phyloP scores from a whole-genome alignment of 2,888 invertebrate species.

The Thymelicus lineola region DNA sequence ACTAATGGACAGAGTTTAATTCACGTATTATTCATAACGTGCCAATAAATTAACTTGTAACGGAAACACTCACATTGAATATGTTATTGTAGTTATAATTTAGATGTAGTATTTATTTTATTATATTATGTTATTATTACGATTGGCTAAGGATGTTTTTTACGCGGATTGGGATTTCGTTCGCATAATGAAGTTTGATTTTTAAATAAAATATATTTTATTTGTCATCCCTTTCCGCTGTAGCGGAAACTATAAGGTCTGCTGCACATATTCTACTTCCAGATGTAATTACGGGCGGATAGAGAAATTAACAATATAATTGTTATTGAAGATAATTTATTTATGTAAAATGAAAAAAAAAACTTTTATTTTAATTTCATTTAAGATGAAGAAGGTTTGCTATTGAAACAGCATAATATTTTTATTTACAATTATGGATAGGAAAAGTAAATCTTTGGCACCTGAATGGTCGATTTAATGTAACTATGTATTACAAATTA shows the following conservation, averaged over 20 bases:
- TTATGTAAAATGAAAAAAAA: too few relatives aligned
- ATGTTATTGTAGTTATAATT: constrained; percentile 32
- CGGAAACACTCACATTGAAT: constrained; percentile 20
- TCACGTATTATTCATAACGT: constrained; percentile 24
- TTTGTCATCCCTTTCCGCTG: constrained; percentile 14
- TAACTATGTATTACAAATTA: too few relatives aligned
- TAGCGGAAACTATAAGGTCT: not conserved
- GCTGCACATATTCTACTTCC: constrained; percentile 8
- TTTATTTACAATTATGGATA: too few relatives aligned
- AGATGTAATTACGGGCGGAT: not conserved
- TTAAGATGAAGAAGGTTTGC: too few relatives aligned
- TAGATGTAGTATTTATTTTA: constrained; percentile 37
- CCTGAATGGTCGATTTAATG: too few relatives aligned
- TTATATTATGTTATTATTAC: constrained; percentile 24
- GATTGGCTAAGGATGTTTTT: constrained; percentile 18
- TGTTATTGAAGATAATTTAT: not conserved
- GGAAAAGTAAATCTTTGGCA: too few relatives aligned
- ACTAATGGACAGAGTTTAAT: constrained; percentile 31
- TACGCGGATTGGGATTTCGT: constrained; percentile 11
- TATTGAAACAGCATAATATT: too few relatives aligned
- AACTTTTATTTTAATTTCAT: too few relatives aligned
- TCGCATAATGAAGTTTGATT: constrained; percentile 29
- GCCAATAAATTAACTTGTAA: constrained; percentile 34
- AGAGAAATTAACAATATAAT: not conserved
- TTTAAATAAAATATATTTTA: constrained; percentile 1